Percentiles rank a stretch among this genome's conserved stretches.
Evolutionary conservation across 2,113 vertebrate species (phyloP).

Genomic region (Psophia crepitans): DNA sequence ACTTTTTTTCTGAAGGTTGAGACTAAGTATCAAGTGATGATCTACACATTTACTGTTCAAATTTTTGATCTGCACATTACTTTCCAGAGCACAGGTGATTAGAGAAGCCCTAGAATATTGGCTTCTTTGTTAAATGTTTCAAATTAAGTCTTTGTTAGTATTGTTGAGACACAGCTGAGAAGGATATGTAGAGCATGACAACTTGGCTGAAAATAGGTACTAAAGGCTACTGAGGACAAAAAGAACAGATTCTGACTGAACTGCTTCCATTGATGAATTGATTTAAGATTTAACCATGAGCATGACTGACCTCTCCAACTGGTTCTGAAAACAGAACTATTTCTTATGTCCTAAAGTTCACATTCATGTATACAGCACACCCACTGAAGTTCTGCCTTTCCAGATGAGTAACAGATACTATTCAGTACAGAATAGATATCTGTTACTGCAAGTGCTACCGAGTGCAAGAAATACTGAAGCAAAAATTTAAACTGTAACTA

Average conservation of each 20-base stretch:
- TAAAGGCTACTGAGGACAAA: not conserved
- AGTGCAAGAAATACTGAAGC: not conserved
- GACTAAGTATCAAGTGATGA: not conserved
- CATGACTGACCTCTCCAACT: not conserved
- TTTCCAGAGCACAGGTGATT: not conserved
- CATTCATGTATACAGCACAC: not conserved
- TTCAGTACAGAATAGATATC: accelerated
- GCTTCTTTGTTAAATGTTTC: not conserved
- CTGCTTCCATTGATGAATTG: not conserved
- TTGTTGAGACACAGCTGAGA: not conserved
- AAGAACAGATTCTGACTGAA: not conserved
- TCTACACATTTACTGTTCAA: not conserved
- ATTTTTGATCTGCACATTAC: not conserved
- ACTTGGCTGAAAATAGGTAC: not conserved
- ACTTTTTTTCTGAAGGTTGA: not conserved
- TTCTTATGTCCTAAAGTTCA: not conserved
- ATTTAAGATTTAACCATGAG: not conserved
- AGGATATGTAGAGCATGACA: not conserved
- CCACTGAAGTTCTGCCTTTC: not conserved
- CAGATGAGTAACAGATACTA: not conserved
- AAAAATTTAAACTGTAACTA: not conserved
- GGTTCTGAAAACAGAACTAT: not conserved
- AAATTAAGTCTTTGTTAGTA: not conserved
- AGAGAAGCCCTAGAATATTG: not conserved
- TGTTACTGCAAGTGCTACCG: not conserved